These are phyloP conservation scores for Nyctibius grandis DNA, from an alignment of 2,797 vertebrate species.

Conservation along the genomic window DNA sequence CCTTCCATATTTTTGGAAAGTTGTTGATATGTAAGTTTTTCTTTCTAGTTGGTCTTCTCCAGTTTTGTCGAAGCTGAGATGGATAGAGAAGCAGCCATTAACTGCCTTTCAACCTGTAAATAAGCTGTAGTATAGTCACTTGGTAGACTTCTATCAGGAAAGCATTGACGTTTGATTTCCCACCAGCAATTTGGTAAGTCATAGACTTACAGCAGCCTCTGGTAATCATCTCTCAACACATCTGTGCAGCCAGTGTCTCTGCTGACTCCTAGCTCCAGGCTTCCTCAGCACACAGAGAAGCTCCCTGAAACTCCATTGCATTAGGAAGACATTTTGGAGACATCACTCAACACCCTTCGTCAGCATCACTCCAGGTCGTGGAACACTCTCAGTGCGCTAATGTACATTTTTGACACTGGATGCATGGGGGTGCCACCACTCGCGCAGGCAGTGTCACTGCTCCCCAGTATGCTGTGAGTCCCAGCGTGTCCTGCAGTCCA, in stretches of 20 bases:
- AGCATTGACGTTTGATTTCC: background rate
- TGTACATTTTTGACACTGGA: background rate
- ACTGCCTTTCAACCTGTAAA: background rate
- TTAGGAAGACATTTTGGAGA: background rate
- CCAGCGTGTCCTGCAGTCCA: background rate
- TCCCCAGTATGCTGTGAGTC: background rate
- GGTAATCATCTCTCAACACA: background rate
- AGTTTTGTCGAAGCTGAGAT: background rate
- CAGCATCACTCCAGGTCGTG: background rate
- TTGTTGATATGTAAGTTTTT: background rate
- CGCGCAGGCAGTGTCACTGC: fast-evolving
- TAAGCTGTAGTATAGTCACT: background rate
- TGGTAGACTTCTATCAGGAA: background rate
- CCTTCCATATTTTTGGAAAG: background rate
- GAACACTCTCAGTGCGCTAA: background rate
- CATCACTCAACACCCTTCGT: background rate
- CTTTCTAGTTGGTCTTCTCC: background rate
- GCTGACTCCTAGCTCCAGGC: background rate
- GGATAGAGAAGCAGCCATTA: background rate
- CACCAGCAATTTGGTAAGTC: background rate
- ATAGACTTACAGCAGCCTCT: background rate
- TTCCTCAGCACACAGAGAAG: background rate
- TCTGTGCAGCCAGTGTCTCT: background rate
- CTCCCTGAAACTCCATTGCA: background rate
- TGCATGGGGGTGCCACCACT: background rate